Conservation (phyloP, 2,888 invertebrate genomes). For the Leucoma salicis region DNA sequence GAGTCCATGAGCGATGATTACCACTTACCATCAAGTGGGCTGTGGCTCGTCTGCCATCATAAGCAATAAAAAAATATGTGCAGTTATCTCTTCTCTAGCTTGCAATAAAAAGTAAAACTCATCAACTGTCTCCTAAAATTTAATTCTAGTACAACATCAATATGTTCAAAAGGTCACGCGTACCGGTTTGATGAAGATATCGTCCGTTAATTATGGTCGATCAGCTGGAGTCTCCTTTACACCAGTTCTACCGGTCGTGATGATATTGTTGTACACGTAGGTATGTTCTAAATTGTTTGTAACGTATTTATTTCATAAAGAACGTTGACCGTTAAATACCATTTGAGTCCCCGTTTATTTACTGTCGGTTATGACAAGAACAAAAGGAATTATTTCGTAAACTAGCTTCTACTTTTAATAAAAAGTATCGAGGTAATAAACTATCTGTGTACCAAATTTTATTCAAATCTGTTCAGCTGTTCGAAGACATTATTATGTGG, state of each 20-base stretch:
- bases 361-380: no score
- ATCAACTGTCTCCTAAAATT: slow-evolving; percentile 10
- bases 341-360: background rate
- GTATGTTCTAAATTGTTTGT: slow-evolving; percentile 20
- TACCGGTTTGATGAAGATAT: slow-evolving; percentile 35
- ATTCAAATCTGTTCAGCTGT: no score
- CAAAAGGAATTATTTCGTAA: no score
- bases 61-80: no score
- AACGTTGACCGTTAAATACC: background rate
- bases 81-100: no score
- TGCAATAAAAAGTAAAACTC: background rate
- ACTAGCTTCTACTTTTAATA: no score
- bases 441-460: no score
- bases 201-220: slow-evolving; percentile 52
- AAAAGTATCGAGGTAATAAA: no score
- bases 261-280: slow-evolving; percentile 12
- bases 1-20: no score
- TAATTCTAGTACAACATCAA: slow-evolving; percentile 28
- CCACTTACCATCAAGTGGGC: no score
- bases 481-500: no score
- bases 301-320: slow-evolving; percentile 21
- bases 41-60: no score
- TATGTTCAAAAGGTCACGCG: slow-evolving; percentile 40
- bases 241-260: slow-evolving; percentile 20
- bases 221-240: slow-evolving; percentile 48